Evolutionary conservation across 2,113 vertebrate species (phyloP).

Genomic region (Chelonoidis abingdonii): DNA sequence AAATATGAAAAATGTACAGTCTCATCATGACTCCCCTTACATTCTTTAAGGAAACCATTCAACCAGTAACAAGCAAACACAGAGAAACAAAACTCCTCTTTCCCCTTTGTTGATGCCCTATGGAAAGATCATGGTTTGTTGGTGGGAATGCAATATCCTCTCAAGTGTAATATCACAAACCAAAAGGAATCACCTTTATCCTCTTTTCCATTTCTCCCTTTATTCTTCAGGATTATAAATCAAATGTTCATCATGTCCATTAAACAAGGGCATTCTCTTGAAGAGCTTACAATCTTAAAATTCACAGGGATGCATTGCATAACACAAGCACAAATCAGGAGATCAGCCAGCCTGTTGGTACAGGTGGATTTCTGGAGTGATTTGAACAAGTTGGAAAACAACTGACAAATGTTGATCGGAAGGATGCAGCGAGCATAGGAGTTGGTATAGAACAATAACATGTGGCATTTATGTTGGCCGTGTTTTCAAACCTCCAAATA

Average conservation of each 20-base stretch:
- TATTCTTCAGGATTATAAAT: background rate
- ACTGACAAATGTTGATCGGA: conserved; percentile 4
- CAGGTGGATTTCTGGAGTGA: background rate
- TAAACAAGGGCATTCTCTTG: background rate
- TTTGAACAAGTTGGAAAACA: background rate
- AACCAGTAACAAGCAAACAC: background rate
- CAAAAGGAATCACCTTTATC: background rate
- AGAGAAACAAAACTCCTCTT: background rate
- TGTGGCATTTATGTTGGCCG: conserved; percentile 32
- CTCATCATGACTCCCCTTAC: background rate
- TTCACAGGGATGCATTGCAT: background rate
- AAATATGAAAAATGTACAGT: background rate
- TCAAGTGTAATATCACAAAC: background rate
- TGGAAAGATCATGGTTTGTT: background rate
- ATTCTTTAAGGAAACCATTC: background rate
- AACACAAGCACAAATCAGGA: conserved; percentile 3
- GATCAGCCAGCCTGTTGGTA: background rate
- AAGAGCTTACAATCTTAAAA: background rate
- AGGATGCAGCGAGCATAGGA: background rate
- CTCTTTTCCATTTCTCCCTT: background rate
- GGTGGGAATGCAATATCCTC: background rate
- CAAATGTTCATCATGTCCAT: background rate
- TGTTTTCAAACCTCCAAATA: conserved; percentile 8
- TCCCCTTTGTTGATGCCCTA: background rate
- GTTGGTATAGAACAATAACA: conserved; percentile 13